A percentile compares a stretch with the other conserved stretches of the same genome.
Evolutionary conservation across 2,113 vertebrate species (phyloP).

Genomic region (Gavialis gangeticus): DNA sequence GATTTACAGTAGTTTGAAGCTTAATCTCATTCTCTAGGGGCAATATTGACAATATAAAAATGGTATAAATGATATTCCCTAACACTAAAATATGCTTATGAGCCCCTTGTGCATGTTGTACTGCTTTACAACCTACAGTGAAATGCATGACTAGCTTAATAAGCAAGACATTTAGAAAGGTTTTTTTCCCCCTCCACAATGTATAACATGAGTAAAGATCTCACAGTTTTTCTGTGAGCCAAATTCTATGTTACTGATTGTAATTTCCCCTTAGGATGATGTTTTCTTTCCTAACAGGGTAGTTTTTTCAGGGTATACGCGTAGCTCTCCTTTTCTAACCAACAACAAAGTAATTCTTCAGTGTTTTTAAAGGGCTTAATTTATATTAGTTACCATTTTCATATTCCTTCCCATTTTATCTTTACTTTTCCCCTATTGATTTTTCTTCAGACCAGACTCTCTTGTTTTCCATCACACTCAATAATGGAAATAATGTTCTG

Average conservation of each 20-base stretch:
- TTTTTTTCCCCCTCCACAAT: constrained; percentile 17
- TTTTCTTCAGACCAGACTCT: not conserved
- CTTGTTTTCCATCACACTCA: not conserved
- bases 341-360: not conserved
- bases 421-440: not conserved
- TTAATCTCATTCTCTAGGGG: constrained; percentile 74
- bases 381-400: not conserved
- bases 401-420: not conserved
- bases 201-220: constrained; percentile 53
- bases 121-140: constrained; percentile 74
- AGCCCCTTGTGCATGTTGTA: constrained; percentile 74
- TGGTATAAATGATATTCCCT: constrained; percentile 78
- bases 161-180: constrained; percentile 75
- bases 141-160: constrained; percentile 79
- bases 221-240: constrained; percentile 31
- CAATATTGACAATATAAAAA: constrained; percentile 79
- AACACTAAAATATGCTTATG: constrained; percentile 81
- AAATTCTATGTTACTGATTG: constrained; percentile 38
- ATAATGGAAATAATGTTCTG: not conserved
- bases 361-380: constrained; percentile 15
- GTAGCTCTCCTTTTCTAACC: not conserved
- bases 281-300: constrained; percentile 5
- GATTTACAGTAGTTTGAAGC: constrained; percentile 79
- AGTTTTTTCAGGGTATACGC: not conserved
- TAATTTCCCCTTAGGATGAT: constrained; percentile 39